These are phyloP conservation scores for Aegotheles bennettii DNA, from an alignment of 2,113 vertebrate genomes.

Conservation along the genomic window DNA sequence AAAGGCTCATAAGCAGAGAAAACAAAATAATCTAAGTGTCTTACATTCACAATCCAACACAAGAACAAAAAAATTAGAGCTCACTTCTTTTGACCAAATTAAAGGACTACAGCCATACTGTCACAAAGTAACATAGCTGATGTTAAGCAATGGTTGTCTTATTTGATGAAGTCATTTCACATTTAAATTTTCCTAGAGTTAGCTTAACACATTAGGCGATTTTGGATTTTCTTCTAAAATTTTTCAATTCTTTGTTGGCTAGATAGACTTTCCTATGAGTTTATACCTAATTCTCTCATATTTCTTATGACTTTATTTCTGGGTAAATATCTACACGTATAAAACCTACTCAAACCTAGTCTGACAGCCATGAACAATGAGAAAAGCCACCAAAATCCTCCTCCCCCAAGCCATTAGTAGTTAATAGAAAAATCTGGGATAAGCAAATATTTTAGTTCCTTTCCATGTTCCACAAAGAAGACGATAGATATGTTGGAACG, in stretches of 20 bases:
- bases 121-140: not conserved
- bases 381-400: not conserved
- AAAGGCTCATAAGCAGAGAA: not conserved
- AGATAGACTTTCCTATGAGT: not conserved
- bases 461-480: not conserved
- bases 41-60: not conserved
- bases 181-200: not conserved
- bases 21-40: not conserved
- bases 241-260: not conserved
- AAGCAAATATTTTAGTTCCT: not conserved
- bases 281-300: not conserved
- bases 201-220: not conserved
- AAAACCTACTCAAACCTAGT: not conserved
- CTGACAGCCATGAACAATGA: not conserved
- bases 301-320: not conserved
- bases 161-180: not conserved
- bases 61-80: not conserved
- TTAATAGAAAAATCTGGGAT: not conserved
- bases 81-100: not conserved
- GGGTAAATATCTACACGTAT: not conserved
- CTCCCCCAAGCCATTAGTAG: not conserved
- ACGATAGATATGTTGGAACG: not conserved
- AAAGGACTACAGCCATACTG: not conserved
- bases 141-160: not conserved
- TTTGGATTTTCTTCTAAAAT: not conserved